Conservation (phyloP, 2,888 invertebrate species). For the Pseudolycoriella hygida region DNA sequence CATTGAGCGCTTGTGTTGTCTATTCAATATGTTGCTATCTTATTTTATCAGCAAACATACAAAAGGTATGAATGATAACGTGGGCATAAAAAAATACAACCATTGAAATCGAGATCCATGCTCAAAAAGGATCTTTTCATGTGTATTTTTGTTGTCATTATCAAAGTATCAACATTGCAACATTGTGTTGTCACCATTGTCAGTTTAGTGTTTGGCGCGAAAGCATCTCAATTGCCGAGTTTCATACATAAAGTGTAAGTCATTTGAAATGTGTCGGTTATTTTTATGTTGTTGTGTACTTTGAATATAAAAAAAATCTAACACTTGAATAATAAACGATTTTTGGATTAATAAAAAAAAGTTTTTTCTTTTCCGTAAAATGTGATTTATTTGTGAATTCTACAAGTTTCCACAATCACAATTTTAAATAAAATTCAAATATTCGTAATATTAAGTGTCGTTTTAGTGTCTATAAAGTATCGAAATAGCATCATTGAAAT, state of each 20-base stretch:
- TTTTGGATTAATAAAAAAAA: too few species aligned
- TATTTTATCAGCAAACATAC: not conserved
- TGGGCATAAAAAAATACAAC: not conserved
- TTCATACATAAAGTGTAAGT: not conserved
- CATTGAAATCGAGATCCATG: not conserved
- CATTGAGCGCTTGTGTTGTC: too few species aligned
- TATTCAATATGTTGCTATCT: not conserved
- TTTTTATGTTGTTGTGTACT: not conserved
- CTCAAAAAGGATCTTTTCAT: constrained; percentile 1
- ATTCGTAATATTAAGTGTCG: too few species aligned
- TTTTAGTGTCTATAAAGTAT: not conserved
- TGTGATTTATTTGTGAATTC: too few species aligned
- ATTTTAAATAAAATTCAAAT: too few species aligned
- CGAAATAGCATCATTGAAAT: not conserved
- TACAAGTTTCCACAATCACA: too few species aligned
- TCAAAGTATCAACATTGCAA: constrained; percentile 3
- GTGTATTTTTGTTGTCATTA: constrained; percentile 1
- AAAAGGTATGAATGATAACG: not conserved
- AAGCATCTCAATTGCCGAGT: not conserved
- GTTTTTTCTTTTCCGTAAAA: too few species aligned
- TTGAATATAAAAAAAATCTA: too few species aligned
- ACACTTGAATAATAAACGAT: too few species aligned
- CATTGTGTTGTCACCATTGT: constrained; percentile 1
- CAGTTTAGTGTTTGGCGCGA: constrained; percentile 1
- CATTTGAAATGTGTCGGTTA: not conserved